Evolutionary conservation across 2,797 vertebrate species (phyloP).

Genomic region (Sorex maritimensis): DNA sequence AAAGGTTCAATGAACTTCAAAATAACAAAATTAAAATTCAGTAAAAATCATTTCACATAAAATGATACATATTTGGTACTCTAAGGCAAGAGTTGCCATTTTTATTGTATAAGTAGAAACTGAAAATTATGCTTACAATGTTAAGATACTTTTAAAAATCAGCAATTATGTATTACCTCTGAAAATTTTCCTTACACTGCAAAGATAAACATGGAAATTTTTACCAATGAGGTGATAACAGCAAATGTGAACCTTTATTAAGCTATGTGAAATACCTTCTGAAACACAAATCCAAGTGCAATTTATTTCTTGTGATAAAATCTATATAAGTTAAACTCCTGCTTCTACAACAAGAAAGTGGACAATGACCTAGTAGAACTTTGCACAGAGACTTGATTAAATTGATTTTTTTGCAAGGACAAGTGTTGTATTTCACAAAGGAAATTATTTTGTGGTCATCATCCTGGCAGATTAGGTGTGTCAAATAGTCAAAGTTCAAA

Average conservation of each 20-base stretch:
- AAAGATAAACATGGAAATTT: conserved; percentile 51
- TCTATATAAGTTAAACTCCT: conserved; percentile 81
- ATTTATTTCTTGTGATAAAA: conserved; percentile 81
- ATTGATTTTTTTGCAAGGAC: conserved; percentile 31
- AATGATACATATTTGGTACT: not conserved
- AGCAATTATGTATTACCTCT: not conserved
- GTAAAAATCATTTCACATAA: conserved; percentile 14
- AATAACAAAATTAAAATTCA: conserved; percentile 20
- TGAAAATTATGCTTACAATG: conserved; percentile 23
- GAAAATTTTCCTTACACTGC: conserved; percentile 42
- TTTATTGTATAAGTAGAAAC: conserved; percentile 27
- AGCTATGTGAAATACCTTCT: conserved; percentile 64
- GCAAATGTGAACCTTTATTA: conserved; percentile 66
- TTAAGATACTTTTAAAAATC: conserved; percentile 53
- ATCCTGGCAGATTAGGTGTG: not conserved
- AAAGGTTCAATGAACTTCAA: not conserved
- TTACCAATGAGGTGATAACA: conserved; percentile 15
- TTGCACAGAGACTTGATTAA: conserved; percentile 81
- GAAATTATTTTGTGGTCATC: conserved; percentile 22
- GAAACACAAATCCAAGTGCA: conserved; percentile 76
- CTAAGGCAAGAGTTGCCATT: conserved; percentile 5
- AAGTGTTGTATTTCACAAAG: not conserved
- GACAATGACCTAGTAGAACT: conserved; percentile 63
- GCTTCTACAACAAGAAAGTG: conserved; percentile 74
- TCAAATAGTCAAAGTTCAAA: not conserved